Conservation (phyloP, 2,888 invertebrate species). For the Chaitophorus viminalis region DNA sequence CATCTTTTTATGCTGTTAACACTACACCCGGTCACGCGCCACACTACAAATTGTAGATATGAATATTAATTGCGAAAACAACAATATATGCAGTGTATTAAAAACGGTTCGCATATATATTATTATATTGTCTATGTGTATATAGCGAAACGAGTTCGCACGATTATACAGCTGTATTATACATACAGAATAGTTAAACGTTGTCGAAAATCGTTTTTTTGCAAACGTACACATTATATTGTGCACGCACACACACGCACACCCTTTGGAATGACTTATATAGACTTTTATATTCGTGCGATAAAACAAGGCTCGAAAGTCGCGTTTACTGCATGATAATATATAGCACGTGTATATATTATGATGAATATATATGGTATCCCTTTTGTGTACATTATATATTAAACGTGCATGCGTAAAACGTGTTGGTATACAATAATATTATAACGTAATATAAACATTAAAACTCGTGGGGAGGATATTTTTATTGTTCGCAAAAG, state of each 20-base stretch:
- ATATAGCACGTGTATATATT: background rate
- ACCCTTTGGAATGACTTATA: background rate
- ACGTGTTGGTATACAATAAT: too few species aligned
- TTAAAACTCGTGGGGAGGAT: background rate
- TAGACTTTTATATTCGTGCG: background rate
- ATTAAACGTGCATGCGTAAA: too few species aligned
- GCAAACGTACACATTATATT: background rate
- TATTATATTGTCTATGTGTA: too few species aligned
- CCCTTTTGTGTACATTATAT: too few species aligned
- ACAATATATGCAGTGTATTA: conserved; percentile 1
- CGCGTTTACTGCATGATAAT: background rate
- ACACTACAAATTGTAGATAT: conserved; percentile 30
- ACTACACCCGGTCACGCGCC: conserved; percentile 28
- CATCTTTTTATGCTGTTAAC: conserved; percentile 30
- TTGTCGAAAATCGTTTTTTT: background rate
- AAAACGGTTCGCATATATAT: background rate
- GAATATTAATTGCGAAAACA: conserved; percentile 25
- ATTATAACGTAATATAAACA: background rate
- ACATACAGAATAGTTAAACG: background rate
- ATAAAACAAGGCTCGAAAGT: background rate
- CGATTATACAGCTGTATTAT: background rate
- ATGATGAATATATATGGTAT: background rate
- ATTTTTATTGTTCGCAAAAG: background rate
- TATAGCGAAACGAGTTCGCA: background rate
- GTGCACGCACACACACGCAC: too few species aligned